phyloP scores from a whole-genome alignment of 1,140 invertebrate genomes.

The Bicyclus anynana region DNA sequence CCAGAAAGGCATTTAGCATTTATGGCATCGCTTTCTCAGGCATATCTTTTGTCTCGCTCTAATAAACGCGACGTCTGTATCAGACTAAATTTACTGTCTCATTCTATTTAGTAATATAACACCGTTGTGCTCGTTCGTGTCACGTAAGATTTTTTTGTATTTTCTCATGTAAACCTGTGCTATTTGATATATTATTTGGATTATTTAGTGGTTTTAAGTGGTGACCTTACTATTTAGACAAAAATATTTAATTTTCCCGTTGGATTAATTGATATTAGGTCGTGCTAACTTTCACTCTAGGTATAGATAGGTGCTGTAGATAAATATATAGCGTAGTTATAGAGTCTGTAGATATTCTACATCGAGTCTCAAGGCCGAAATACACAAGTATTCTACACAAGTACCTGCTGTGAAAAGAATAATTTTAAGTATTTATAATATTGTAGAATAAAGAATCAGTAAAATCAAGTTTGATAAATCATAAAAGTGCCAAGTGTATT shows the following conservation, averaged over 20 bases:
- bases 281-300: constrained; percentile 75
- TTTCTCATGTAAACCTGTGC: constrained; percentile 59
- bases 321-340: constrained; percentile 67
- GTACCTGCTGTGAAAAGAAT: constrained; percentile 50
- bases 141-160: constrained; percentile 76
- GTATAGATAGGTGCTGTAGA: constrained; percentile 70
- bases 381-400: constrained; percentile 60
- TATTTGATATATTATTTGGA: constrained; percentile 41
- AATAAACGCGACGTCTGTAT: constrained; percentile 56
- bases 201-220: constrained; percentile 32
- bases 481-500: constrained; percentile 24
- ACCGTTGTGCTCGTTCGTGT: constrained; percentile 76
- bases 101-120: constrained; percentile 74
- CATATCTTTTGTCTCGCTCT: constrained; percentile 65
- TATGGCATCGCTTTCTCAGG: constrained; percentile 76
- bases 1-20: constrained; percentile 63
- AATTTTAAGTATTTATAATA: constrained; percentile 46
- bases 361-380: constrained; percentile 76
- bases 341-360: constrained; percentile 71
- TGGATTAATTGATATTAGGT: constrained; percentile 45
- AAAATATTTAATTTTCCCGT: constrained; percentile 26
- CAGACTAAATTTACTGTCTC: constrained; percentile 62
- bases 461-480: constrained; percentile 17
- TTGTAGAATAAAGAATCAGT: constrained; percentile 45
- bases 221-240: constrained; percentile 32